Percentiles rank a stretch among this genome's conserved stretches.
Evolutionary conservation across 2,888 invertebrate genomes (phyloP).

Genomic region (Achlya flavicornis): DNA sequence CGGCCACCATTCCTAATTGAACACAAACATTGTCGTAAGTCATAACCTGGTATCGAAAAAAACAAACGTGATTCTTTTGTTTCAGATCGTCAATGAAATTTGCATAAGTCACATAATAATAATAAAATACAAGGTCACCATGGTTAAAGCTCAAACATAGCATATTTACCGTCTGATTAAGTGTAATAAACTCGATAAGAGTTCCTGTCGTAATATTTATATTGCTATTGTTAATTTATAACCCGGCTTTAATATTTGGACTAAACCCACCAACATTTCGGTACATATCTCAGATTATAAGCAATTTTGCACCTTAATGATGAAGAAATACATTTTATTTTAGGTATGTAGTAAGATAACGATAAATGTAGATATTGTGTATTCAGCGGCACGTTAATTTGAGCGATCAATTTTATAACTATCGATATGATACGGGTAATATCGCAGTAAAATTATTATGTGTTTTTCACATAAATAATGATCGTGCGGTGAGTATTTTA

Average conservation of each 20-base stretch:
- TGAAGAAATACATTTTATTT: neutral
- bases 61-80: neutral
- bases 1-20: too few relatives aligned
- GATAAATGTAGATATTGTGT: neutral
- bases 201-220: constrained; percentile 22
- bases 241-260: constrained; percentile 28
- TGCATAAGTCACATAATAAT: neutral
- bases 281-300: neutral
- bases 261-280: constrained; percentile 18
- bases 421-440: neutral
- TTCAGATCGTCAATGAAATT: too few relatives aligned
- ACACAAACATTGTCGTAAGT: too few relatives aligned
- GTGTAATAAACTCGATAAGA: constrained; percentile 13
- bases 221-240: constrained; percentile 27
- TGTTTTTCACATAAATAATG: neutral
- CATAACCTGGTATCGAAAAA: neutral
- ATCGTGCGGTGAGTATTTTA: constrained; percentile 1
- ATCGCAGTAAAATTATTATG: neutral
- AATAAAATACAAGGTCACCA: neutral
- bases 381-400: constrained; percentile 7
- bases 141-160: neutral
- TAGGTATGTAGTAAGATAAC: neutral
- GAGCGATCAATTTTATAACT: constrained; percentile 1
- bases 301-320: neutral
- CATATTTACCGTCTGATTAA: constrained; percentile 10